A percentile compares a stretch with the other conserved stretches of the same genome.
These are phyloP conservation scores for Hemitrygon akajei DNA, from an alignment of 2,797 vertebrate species.

Conservation along the genomic window DNA sequence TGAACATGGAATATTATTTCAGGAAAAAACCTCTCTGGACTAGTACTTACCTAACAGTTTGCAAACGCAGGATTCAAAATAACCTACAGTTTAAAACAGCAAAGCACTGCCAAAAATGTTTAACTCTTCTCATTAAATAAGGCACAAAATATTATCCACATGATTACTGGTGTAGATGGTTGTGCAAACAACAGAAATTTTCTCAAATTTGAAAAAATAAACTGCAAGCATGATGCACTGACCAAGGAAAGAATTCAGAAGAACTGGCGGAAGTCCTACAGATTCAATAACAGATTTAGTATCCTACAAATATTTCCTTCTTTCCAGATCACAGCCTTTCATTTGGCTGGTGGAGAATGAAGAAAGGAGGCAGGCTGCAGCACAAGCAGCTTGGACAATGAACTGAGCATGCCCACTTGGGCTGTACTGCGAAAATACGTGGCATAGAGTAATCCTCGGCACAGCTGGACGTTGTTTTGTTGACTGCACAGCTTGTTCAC, in stretches of 20 bases:
- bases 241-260: neutral
- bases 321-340: neutral
- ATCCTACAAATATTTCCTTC: neutral
- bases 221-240: neutral
- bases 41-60: neutral
- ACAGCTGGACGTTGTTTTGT: constrained; percentile 6
- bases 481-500: neutral
- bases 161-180: neutral
- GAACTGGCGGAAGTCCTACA: neutral
- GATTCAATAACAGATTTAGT: neutral
- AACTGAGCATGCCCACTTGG: neutral
- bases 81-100: neutral
- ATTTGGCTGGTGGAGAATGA: neutral
- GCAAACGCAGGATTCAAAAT: neutral
- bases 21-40: neutral
- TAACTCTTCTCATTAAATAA: neutral
- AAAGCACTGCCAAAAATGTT: neutral
- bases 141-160: constrained; percentile 14
- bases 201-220: neutral
- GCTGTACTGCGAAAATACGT: constrained; percentile 2
- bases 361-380: neutral
- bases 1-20: neutral
- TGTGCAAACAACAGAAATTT: neutral
- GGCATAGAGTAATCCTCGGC: neutral
- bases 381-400: neutral